phyloP scores from a whole-genome alignment of 2,113 vertebrate genomes.

The Struthidea cinerea region DNA sequence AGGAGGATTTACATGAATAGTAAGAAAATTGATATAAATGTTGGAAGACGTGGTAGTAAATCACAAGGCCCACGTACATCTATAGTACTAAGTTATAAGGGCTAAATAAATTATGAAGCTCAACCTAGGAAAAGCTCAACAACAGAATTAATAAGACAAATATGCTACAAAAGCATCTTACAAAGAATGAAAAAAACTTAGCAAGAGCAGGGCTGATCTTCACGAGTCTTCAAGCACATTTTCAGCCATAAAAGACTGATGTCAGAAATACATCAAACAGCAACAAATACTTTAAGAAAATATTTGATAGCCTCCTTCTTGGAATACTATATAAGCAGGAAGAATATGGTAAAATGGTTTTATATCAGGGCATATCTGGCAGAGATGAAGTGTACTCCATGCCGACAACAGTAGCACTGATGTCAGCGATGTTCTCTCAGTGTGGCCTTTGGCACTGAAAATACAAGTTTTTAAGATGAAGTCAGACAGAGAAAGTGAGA shows the following conservation, averaged over 20 bases:
- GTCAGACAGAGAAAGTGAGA: neutral
- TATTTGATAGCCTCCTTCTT: neutral
- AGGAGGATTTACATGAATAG: neutral
- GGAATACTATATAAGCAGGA: neutral
- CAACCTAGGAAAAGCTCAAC: neutral
- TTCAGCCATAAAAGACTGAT: neutral
- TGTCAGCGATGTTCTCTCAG: neutral
- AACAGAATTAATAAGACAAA: neutral
- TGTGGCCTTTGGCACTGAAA: neutral
- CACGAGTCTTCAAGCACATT: neutral
- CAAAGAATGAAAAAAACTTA: neutral
- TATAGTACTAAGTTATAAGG: neutral
- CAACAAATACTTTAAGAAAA: neutral
- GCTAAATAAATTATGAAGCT: neutral
- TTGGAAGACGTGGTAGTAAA: neutral
- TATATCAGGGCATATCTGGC: neutral
- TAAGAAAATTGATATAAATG: neutral
- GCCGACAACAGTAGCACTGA: neutral
- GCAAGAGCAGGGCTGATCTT: neutral
- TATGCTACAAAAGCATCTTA: neutral
- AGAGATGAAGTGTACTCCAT: neutral
- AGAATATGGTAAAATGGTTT: neutral
- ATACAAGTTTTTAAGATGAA: neutral
- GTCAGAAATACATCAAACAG: neutral
- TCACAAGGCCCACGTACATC: neutral